Evolutionary conservation across 2,888 invertebrate genomes (phyloP).

Genomic region (Sabellastarte sp.): DNA sequence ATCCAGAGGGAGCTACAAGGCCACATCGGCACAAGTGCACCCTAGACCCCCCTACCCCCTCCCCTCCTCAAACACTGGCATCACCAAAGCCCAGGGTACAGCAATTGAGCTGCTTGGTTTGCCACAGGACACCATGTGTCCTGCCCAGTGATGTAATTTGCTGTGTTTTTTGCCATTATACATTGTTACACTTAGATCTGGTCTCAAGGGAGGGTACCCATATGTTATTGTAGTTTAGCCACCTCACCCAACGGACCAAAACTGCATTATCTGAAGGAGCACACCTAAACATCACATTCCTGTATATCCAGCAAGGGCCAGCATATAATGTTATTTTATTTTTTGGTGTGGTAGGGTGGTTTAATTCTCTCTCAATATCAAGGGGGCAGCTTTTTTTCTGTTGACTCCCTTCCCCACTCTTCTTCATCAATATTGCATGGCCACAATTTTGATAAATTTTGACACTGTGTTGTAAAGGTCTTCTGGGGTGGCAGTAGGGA

Average conservation of each 20-base stretch:
- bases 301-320: too few species aligned
- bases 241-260: neutral
- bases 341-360: too few species aligned
- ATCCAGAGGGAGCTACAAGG: neutral
- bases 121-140: neutral
- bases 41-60: too few species aligned
- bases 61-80: too few species aligned
- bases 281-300: neutral
- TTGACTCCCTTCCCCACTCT: too few species aligned
- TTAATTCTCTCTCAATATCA: too few species aligned
- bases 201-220: neutral
- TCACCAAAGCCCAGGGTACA: too few species aligned
- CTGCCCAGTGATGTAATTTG: neutral
- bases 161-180: neutral
- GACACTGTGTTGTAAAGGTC: neutral
- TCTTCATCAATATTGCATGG: neutral
- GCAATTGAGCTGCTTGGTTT: too few species aligned
- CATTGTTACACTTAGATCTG: neutral
- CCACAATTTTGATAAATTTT: neutral
- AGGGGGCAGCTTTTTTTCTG: too few species aligned
- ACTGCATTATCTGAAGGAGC: neutral
- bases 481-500: neutral
- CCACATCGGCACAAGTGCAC: too few species aligned
- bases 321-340: too few species aligned
- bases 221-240: neutral